These are phyloP conservation scores for Gorsachius goisagi DNA, from an alignment of 2,113 vertebrate species.

Conservation along the genomic window DNA sequence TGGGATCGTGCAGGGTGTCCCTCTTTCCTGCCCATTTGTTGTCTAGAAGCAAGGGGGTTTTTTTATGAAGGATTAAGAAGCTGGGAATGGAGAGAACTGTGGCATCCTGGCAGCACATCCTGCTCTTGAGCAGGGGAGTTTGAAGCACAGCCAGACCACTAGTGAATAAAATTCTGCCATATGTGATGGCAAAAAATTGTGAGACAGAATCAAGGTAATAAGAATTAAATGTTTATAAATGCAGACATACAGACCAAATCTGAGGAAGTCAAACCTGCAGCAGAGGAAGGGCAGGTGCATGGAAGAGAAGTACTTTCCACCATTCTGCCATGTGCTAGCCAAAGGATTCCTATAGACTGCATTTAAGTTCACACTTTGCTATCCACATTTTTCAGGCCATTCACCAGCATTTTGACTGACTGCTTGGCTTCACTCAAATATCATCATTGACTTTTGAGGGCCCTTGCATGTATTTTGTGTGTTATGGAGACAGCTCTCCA, in stretches of 20 bases:
- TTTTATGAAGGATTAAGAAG: slow-evolving; percentile 26
- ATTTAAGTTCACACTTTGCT: not conserved
- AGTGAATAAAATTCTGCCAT: slow-evolving; percentile 44
- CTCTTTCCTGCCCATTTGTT: not conserved
- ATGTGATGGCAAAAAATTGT: slow-evolving; percentile 8
- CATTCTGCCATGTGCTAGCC: not conserved
- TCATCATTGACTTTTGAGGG: not conserved
- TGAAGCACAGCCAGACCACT: not conserved
- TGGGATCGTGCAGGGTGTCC: not conserved
- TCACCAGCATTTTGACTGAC: not conserved
- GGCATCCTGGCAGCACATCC: slow-evolving; percentile 42
- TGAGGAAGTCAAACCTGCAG: not conserved
- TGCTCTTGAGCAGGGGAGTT: not conserved
- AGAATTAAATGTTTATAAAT: not conserved
- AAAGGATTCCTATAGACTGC: not conserved
- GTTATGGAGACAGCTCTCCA: not conserved
- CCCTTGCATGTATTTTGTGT: not conserved
- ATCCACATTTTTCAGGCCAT: not conserved
- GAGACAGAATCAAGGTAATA: not conserved
- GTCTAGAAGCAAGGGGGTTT: not conserved
- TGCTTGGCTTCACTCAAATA: not conserved
- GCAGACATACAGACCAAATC: not conserved
- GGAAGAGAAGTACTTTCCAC: not conserved
- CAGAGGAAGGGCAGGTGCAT: not conserved
- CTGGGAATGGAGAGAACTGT: not conserved